These are phyloP conservation scores for Hedychridium roseum DNA, from an alignment of 2,888 invertebrate genomes.

Conservation along the genomic window DNA sequence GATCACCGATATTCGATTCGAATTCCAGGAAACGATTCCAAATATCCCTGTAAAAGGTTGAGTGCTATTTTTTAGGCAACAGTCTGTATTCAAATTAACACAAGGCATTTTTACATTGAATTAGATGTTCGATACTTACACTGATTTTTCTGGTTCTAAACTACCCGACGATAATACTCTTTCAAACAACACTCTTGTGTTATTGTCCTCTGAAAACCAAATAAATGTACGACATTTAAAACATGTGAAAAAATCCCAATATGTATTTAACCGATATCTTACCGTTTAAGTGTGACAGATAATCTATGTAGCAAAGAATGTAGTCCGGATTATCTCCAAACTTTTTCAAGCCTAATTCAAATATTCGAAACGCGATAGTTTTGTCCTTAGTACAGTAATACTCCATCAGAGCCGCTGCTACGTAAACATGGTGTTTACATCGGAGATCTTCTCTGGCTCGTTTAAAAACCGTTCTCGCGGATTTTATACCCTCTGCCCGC, in stretches of 20 bases:
- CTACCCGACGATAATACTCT: constrained; percentile 93
- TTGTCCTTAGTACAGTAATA: constrained; percentile 99
- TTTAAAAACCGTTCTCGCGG: constrained; percentile 94
- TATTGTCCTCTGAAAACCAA: constrained; percentile 90
- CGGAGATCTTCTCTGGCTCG: constrained; percentile 89
- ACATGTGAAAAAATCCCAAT: background rate
- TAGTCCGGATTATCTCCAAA: constrained; percentile 96
- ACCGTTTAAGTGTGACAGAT: constrained; percentile 96
- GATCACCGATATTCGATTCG: constrained; percentile 97
- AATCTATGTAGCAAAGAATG: constrained; percentile 95
- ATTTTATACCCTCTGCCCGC: constrained; percentile 96
- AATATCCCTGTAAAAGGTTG: constrained; percentile 81
- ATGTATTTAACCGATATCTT: constrained; percentile 36
- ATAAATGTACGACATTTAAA: too few relatives aligned
- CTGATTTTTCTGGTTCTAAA: constrained; percentile 89
- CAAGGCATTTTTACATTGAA: background rate
- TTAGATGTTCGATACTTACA: constrained; percentile 67
- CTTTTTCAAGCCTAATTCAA: constrained; percentile 96
- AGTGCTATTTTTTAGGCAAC: too few relatives aligned
- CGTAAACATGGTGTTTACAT: constrained; percentile 90
- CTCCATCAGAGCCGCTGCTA: constrained; percentile 98
- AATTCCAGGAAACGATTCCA: constrained; percentile 99
- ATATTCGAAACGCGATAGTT: constrained; percentile 94
- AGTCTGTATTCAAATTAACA: too few relatives aligned
- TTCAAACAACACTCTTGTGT: constrained; percentile 98